These are phyloP conservation scores for Gasteruption jaculator DNA, from an alignment of 2,888 invertebrate species.

Conservation along the genomic window DNA sequence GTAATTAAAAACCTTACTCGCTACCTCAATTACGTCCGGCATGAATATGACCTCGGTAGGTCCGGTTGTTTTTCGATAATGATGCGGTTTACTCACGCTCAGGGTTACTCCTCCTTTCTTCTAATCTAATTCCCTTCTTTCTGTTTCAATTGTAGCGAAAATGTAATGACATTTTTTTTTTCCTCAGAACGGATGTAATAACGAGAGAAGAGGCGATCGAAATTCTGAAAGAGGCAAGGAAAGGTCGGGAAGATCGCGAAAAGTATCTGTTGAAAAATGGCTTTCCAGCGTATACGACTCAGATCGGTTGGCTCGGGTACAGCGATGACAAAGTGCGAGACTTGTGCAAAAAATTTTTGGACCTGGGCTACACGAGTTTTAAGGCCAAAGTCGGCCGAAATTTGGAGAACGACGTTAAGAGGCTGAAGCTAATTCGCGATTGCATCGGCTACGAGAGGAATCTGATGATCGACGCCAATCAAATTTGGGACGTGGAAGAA, in stretches of 20 bases:
- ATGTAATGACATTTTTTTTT: no score
- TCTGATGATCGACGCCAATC: conserved; percentile 87
- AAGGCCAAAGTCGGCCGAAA: conserved; percentile 88
- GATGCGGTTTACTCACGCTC: no score
- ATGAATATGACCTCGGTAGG: no score
- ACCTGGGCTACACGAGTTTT: conserved; percentile 74
- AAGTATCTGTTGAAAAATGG: conserved; percentile 62
- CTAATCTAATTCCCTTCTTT: no score
- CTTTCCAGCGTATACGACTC: conserved; percentile 85
- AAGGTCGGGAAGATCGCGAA: conserved; percentile 62
- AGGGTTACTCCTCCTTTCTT: no score
- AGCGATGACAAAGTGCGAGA: conserved; percentile 68
- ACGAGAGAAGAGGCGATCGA: conserved; percentile 77
- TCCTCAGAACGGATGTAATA: conserved; percentile 73
- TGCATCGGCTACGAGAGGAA: conserved; percentile 71
- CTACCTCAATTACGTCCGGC: no score
- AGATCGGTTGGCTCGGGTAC: conserved; percentile 87
- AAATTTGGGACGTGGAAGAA: conserved; percentile 79
- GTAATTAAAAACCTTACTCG: no score
- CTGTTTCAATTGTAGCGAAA: no score
- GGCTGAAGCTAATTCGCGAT: conserved; percentile 70
- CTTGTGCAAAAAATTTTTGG: conserved; percentile 69
- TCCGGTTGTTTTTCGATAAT: no score
- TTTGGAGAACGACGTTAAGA: conserved; percentile 69
- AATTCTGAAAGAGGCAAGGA: conserved; percentile 60